Percentiles rank a stretch among this genome's conserved stretches.
phyloP scores from a whole-genome alignment of 2,888 invertebrate genomes.

The Nymphalis urticae region DNA sequence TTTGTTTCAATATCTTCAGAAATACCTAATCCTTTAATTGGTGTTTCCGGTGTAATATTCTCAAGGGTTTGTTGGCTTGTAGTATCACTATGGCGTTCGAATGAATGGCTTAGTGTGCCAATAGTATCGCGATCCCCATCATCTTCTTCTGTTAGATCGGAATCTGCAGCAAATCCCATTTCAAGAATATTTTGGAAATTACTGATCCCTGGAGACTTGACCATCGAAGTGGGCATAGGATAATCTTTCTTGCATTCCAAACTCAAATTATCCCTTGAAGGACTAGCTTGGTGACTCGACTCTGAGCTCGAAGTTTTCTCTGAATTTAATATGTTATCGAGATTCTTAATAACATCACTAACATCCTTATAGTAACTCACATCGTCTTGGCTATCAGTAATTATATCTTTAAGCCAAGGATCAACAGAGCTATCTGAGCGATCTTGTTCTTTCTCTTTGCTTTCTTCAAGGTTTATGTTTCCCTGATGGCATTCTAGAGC shows the following conservation, averaged over 20 bases:
- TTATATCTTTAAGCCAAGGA: slow-evolving; percentile 83
- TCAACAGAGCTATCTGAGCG: slow-evolving; percentile 76
- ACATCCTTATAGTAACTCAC: slow-evolving; percentile 83
- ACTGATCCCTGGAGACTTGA: slow-evolving; percentile 74
- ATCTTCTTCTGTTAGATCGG: slow-evolving; percentile 56
- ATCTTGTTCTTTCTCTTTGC: slow-evolving; percentile 60
- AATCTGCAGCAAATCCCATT: slow-evolving; percentile 54
- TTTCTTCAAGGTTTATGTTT: slow-evolving; percentile 61
- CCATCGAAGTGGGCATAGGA: slow-evolving; percentile 68
- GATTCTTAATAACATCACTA: slow-evolving; percentile 84
- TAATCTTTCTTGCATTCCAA: slow-evolving; percentile 75
- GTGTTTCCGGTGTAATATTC: slow-evolving; percentile 73
- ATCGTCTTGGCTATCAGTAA: slow-evolving; percentile 81
- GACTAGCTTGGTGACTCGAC: slow-evolving; percentile 81
- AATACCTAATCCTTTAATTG: slow-evolving; percentile 63
- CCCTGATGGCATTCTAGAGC: slow-evolving; percentile 71
- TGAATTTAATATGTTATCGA: slow-evolving; percentile 83
- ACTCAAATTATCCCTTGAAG: slow-evolving; percentile 74
- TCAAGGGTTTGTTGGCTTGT: slow-evolving; percentile 72
- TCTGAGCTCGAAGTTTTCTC: slow-evolving; percentile 83
- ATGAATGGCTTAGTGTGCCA: slow-evolving; percentile 74
- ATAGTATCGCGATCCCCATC: slow-evolving; percentile 69
- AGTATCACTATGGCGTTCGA: slow-evolving; percentile 71
- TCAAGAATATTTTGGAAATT: slow-evolving; percentile 73
- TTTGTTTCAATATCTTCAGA: slow-evolving; percentile 48